Conservation (phyloP, 2,797 vertebrate genomes). For the Adrianichthys oophorus region DNA sequence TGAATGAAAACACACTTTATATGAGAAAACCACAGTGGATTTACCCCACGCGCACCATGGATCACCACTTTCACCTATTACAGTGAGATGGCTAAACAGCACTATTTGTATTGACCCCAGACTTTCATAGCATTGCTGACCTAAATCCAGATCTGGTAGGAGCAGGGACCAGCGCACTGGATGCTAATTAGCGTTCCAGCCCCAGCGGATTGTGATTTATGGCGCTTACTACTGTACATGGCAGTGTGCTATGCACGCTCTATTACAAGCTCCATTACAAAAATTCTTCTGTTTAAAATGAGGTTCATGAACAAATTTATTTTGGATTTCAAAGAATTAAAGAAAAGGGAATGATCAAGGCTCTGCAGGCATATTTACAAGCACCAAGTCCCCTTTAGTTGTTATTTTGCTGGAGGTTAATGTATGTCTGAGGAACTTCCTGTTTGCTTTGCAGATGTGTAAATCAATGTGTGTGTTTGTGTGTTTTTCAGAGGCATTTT, state of each 20-base stretch:
- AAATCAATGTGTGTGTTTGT: conserved; percentile 28
- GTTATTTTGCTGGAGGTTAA: conserved; percentile 38
- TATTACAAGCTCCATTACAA: conserved; percentile 25
- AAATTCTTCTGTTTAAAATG: conserved; percentile 12
- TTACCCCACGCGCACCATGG: conserved; percentile 32
- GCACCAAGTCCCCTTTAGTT: conserved; percentile 22
- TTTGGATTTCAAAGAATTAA: conserved; percentile 35
- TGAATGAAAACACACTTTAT: conserved; percentile 17
- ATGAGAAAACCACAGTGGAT: conserved; percentile 28
- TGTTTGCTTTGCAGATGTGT: conserved; percentile 45
- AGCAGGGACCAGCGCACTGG: conserved; percentile 36
- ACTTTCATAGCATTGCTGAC: conserved; percentile 62
- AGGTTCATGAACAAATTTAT: conserved; percentile 18
- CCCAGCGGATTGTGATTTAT: conserved; percentile 63
- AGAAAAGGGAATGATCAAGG: conserved; percentile 25
- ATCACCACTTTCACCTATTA: conserved; percentile 55
- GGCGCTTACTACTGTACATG: conserved; percentile 49
- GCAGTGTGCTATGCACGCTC: conserved; percentile 30
- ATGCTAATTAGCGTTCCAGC: conserved; percentile 69
- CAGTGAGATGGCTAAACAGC: conserved; percentile 46
- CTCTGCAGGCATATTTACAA: conserved; percentile 8
- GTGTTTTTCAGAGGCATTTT: conserved; percentile 87
- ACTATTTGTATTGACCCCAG: conserved; percentile 64
- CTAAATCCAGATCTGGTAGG: conserved; percentile 62
- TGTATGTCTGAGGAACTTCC: conserved; percentile 58